Percentiles rank a stretch among this genome's conserved stretches.
phyloP scores from a whole-genome alignment of 1,140 invertebrate species.

The Bathynomus jamesi region DNA sequence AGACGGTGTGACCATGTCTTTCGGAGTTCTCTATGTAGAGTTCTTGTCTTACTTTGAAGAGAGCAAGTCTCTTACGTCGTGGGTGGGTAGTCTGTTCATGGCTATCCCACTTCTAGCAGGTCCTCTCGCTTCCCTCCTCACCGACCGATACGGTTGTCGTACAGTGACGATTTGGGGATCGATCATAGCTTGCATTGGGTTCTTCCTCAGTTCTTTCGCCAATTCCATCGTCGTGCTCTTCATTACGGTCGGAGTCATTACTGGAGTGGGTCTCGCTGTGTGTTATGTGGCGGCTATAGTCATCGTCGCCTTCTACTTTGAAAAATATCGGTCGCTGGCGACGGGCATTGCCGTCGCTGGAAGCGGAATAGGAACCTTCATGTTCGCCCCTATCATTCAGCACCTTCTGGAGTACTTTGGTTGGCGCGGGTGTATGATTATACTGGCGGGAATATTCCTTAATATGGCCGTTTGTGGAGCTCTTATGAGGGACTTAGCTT shows the following conservation, averaged over 20 bases:
- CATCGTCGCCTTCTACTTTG: constrained; percentile 93
- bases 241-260: constrained; percentile 74
- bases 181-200: constrained; percentile 66
- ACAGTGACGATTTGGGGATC: constrained; percentile 71
- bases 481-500: constrained; percentile 67
- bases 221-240: constrained; percentile 69
- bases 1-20: constrained; percentile 90
- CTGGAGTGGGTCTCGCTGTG: constrained; percentile 61
- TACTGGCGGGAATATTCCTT: constrained; percentile 73
- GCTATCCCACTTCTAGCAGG: constrained; percentile 81
- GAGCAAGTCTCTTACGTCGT: constrained; percentile 73
- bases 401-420: constrained; percentile 65
- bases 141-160: constrained; percentile 72
- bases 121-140: constrained; percentile 77
- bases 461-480: constrained; percentile 80
- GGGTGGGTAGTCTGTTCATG: constrained; percentile 82
- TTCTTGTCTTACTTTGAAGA: constrained; percentile 76
- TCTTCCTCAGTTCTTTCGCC: constrained; percentile 69
- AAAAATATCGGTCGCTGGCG: constrained; percentile 79
- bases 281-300: constrained; percentile 74
- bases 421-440: constrained; percentile 77
- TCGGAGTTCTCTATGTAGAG: constrained; percentile 79
- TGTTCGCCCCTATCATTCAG: constrained; percentile 79
- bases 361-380: constrained; percentile 79
- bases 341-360: constrained; percentile 88